Conservation (phyloP, 2,888 invertebrate species). For the Eupithecia insigniata region DNA sequence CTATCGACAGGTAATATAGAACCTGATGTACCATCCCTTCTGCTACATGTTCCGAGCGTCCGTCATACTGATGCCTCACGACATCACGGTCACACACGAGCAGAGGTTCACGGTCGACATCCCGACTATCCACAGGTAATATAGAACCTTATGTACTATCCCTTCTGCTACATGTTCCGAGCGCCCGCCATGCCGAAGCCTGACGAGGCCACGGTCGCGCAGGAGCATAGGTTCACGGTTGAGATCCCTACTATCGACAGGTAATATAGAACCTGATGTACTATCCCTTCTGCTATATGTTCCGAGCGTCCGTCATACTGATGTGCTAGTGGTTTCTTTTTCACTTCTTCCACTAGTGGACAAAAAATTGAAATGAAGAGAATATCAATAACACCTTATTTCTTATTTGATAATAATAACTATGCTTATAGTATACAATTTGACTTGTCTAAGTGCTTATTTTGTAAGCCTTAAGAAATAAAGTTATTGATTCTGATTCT, state of each 20-base stretch:
- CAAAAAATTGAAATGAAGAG: no score
- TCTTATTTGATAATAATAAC: no score
- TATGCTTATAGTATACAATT: no score
- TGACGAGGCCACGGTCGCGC: conserved; percentile 99
- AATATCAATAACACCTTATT: no score
- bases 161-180: conserved; percentile 99
- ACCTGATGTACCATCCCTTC: conserved; percentile 99
- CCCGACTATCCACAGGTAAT: conserved; percentile 82
- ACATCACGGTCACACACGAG: conserved; percentile 98
- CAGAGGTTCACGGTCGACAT: conserved; percentile 92
- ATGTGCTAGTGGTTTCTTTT: no score
- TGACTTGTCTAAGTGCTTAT: no score
- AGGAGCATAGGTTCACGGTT: conserved; percentile 93
- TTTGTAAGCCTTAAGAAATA: no score
- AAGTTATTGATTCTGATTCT: no score
- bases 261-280: conserved; percentile 92
- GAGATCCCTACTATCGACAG: conserved; percentile 87
- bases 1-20: conserved; percentile 83
- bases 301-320: no score
- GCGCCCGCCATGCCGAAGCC: conserved; percentile 99
- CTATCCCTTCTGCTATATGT: conserved; percentile 99
- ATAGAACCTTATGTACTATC: conserved; percentile 99
- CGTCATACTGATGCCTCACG: no score
- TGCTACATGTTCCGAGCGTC: conserved; percentile 99
- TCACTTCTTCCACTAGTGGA: no score